Conservation (phyloP, 2,888 invertebrate species). For the Meloe dianella region DNA sequence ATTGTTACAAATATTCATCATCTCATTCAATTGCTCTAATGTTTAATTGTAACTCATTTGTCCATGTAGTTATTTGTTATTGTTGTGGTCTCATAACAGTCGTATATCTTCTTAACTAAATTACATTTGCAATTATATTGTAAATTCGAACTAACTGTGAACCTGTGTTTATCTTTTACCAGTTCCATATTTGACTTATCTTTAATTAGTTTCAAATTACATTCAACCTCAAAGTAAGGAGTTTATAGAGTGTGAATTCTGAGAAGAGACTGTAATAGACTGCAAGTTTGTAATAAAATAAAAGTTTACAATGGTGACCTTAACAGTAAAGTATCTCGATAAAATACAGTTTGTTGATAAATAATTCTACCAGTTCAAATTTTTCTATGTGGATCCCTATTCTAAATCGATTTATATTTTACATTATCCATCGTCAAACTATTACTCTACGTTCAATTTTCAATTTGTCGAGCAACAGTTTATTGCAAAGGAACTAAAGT, state of each 20-base stretch:
- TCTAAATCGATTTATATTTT: too few species aligned
- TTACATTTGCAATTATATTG: background rate
- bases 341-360: too few species aligned
- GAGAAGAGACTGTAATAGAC: background rate
- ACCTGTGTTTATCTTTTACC: too few species aligned
- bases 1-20: background rate
- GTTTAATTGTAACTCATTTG: background rate
- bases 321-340: constrained; percentile 2
- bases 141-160: too few species aligned
- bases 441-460: too few species aligned
- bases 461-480: too few species aligned
- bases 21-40: background rate
- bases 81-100: background rate
- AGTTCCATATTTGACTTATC: too few species aligned
- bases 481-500: too few species aligned
- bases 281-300: background rate
- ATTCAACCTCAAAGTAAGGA: background rate
- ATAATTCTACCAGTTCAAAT: too few species aligned
- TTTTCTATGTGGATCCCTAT: too few species aligned
- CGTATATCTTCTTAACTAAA: background rate
- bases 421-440: too few species aligned
- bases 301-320: background rate
- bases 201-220: too few species aligned
- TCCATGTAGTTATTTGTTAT: background rate
- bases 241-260: background rate